Conservation (phyloP, 1,140 invertebrate species). For the Pinna nobilis region DNA sequence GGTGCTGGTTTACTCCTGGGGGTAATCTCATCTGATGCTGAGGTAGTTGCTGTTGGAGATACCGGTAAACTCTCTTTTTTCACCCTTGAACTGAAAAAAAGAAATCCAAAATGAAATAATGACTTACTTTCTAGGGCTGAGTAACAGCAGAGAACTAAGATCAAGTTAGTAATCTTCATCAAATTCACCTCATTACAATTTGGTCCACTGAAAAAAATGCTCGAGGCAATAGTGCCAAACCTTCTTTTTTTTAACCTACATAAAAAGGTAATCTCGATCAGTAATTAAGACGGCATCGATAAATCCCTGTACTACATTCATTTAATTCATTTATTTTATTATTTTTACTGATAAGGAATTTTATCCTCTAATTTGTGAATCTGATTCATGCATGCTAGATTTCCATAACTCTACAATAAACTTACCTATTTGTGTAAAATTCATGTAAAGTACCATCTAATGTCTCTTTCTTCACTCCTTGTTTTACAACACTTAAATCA, state of each 20-base stretch:
- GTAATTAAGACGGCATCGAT: neutral
- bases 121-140: neutral
- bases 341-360: neutral
- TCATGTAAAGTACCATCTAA: conserved; percentile 60
- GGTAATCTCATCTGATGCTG: conserved; percentile 48
- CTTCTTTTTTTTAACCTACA: neutral
- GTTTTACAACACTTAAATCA: conserved; percentile 35
- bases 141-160: neutral
- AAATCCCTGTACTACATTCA: neutral
- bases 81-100: neutral
- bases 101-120: neutral
- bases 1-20: conserved; percentile 53
- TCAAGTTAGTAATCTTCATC: neutral
- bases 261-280: too few species aligned
- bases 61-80: conserved; percentile 21
- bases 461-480: conserved; percentile 50
- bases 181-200: neutral
- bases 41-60: conserved; percentile 25
- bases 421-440: conserved; percentile 41
- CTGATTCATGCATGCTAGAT: neutral
- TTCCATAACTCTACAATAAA: neutral
- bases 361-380: neutral
- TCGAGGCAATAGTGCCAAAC: too few species aligned
- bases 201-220: neutral
- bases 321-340: neutral